Base-by-base conservation (phyloP, 2,888 invertebrate species). In the Microplitis deprimator region DNA sequence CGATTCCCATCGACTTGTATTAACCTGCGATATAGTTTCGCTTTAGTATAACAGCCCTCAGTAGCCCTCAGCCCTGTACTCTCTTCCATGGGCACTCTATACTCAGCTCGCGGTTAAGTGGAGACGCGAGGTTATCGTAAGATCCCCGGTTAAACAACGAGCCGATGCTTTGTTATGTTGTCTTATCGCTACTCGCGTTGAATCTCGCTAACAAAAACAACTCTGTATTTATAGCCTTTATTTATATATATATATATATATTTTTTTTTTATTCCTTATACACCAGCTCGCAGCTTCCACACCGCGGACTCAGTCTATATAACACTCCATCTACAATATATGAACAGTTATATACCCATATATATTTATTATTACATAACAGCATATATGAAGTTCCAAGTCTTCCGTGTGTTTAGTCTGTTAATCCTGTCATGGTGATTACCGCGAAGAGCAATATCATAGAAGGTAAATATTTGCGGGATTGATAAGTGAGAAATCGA, bases 141-240 rank as follows among this genome's bases (percentile, higher is more conserved):
- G 76, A 77, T 68, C 72, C 72, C 69, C 75, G 79, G 79, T 75
- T 76, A 72, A 77, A 76, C 78, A 67, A 79, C 77, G 71, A 69
- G 50, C 77, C 79, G 79, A 61, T 79, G 80, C 79, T 81, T 82
- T 81, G 81, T 50, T 50, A 50, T 50, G 50, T 82, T 79, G 76
- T 77, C 79, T 81, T 82, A 82, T 82, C 82, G 78, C 59, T 68
- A 41, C 77, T 76, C 79, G 81, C 81, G 79, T 65, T 77, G 81
- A 80, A 60, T 38, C 60, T n/a, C n/a, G 60, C 29, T n/a, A 60
- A 20, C n/a, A 38, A 20, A 20, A 8, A 60, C 68, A 29, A 50
- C 50, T 50, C 50, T 50, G 50, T 50, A 50, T 50, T 50, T 50
- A 50, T 50, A 50, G 68, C 62, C 62, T 68, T 65, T 20, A 38